Percentiles rank a stretch among this genome's conserved stretches.
phyloP scores from a whole-genome alignment of 2,113 vertebrate species.

The Boleophthalmus pectinirostris region DNA sequence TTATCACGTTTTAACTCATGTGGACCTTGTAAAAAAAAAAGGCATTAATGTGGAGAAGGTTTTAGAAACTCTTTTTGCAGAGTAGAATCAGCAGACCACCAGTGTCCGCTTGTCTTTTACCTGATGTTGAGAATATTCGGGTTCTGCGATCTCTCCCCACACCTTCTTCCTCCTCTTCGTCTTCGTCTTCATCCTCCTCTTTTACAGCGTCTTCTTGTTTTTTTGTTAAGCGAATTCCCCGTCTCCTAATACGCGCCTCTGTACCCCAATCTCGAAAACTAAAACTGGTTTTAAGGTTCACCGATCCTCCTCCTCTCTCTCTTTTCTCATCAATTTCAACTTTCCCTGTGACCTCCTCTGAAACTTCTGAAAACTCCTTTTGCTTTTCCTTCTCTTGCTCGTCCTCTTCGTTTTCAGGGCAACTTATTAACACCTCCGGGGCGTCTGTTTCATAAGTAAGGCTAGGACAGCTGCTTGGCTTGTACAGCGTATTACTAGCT shows the following conservation, averaged over 20 bases:
- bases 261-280: slow-evolving; percentile 68
- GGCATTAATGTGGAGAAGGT: background rate
- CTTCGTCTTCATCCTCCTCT: slow-evolving; percentile 54
- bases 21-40: too few relatives aligned
- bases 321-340: slow-evolving; percentile 3
- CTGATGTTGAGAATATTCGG: slow-evolving; percentile 72
- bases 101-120: slow-evolving; percentile 55
- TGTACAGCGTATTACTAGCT: slow-evolving; percentile 60
- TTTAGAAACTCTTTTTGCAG: background rate
- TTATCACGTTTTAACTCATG: background rate
- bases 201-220: slow-evolving; percentile 36
- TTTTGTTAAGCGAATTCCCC: slow-evolving; percentile 68
- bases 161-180: slow-evolving; percentile 55
- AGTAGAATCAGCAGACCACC: background rate
- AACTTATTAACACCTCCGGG: slow-evolving; percentile 26
- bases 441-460: slow-evolving; percentile 48
- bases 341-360: slow-evolving; percentile 15
- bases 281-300: slow-evolving; percentile 34
- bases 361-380: slow-evolving; percentile 6
- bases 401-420: slow-evolving; percentile 27
- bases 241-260: slow-evolving; percentile 43
- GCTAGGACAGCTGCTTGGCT: slow-evolving; percentile 71
- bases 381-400: slow-evolving; percentile 30
- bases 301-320: background rate
- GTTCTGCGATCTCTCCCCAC: slow-evolving; percentile 74